Percentiles rank a stretch among this genome's conserved stretches.
These are phyloP conservation scores for Eucera pruinosa DNA, from an alignment of 2,888 invertebrate genomes.

Conservation along the genomic window DNA sequence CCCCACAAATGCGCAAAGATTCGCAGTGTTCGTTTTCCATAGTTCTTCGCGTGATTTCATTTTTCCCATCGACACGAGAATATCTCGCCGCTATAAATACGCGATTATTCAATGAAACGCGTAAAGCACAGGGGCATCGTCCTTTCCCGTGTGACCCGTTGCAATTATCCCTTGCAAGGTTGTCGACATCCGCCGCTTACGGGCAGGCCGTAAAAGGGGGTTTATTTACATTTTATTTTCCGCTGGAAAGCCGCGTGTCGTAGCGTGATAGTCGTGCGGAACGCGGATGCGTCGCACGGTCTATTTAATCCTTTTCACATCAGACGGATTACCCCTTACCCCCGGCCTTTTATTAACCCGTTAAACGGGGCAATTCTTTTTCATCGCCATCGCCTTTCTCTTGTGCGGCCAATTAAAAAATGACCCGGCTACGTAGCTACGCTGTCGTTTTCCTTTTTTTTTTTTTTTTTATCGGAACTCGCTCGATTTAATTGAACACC, in stretches of 20 bases:
- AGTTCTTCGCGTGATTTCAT: too few species aligned
- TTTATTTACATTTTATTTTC: slow-evolving; percentile 39
- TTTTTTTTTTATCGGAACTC: neutral
- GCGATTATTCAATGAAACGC: neutral
- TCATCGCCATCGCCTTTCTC: slow-evolving; percentile 1
- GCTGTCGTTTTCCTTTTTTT: too few species aligned
- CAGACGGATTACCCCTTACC: slow-evolving; percentile 16
- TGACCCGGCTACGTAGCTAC: neutral
- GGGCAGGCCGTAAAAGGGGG: slow-evolving; percentile 50
- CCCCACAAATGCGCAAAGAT: too few species aligned
- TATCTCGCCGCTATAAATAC: slow-evolving; percentile 36
- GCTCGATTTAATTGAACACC: slow-evolving; percentile 28
- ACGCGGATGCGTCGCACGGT: slow-evolving; percentile 51
- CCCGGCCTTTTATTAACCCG: slow-evolving; percentile 42
- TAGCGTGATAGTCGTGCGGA: slow-evolving; percentile 35
- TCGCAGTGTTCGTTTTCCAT: too few species aligned
- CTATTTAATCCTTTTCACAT: slow-evolving; percentile 53
- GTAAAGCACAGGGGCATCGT: neutral
- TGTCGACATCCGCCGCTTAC: slow-evolving; percentile 29
- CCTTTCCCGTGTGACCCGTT: slow-evolving; percentile 2
- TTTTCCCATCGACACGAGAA: too few species aligned
- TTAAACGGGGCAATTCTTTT: slow-evolving; percentile 23
- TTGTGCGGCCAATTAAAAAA: slow-evolving; percentile 27
- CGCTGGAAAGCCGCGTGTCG: slow-evolving; percentile 25
- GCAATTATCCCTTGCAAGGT: slow-evolving; percentile 26